A percentile compares a stretch with the other conserved stretches of the same genome.
These are phyloP conservation scores for Pachyseris speciosa DNA, from an alignment of 64 coral and sea anemone genomes.

Conservation along the genomic window DNA sequence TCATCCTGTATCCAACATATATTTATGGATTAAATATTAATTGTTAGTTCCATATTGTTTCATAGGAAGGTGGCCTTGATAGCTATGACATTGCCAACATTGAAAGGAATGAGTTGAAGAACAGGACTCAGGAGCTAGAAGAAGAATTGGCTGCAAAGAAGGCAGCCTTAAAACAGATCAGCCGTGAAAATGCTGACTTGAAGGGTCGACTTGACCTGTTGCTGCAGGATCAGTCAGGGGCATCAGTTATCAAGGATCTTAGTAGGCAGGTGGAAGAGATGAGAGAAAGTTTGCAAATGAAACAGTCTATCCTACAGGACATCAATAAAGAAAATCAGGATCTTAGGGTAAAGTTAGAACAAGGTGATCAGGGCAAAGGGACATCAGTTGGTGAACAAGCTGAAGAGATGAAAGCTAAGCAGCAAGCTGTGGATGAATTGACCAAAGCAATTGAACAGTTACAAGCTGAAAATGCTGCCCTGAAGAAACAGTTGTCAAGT, in stretches of 20 bases:
- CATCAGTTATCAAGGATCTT: conserved; percentile 73
- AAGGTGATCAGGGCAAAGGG: conserved; percentile 20
- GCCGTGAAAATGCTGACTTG: conserved; percentile 92
- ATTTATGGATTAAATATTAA: not conserved
- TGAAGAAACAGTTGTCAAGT: conserved; percentile 68
- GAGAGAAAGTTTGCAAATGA: conserved; percentile 82
- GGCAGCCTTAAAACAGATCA: conserved; percentile 91
- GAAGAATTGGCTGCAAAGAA: conserved; percentile 93
- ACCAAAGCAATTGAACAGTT: conserved; percentile 62
- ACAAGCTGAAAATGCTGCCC: conserved; percentile 75
- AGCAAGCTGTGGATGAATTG: conserved; percentile 66
- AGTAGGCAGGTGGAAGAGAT: conserved; percentile 89
- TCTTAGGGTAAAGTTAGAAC: conserved; percentile 45
- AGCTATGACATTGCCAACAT: conserved; percentile 93
- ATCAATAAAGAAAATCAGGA: conserved; percentile 97
- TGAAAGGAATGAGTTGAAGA: conserved; percentile 95
- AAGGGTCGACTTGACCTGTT: conserved; percentile 85
- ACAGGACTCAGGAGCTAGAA: conserved; percentile 85
- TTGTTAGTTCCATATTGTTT: conserved; percentile 7
- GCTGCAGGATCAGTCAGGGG: conserved; percentile 71
- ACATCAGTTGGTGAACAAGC: conserved; percentile 1
- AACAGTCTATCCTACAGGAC: conserved; percentile 84
- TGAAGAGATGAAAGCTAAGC: conserved; percentile 69
- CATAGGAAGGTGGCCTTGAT: conserved; percentile 91
- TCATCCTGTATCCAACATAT: no score